phyloP scores from a whole-genome alignment of 2,113 vertebrate genomes.

The Rhea pennata region DNA sequence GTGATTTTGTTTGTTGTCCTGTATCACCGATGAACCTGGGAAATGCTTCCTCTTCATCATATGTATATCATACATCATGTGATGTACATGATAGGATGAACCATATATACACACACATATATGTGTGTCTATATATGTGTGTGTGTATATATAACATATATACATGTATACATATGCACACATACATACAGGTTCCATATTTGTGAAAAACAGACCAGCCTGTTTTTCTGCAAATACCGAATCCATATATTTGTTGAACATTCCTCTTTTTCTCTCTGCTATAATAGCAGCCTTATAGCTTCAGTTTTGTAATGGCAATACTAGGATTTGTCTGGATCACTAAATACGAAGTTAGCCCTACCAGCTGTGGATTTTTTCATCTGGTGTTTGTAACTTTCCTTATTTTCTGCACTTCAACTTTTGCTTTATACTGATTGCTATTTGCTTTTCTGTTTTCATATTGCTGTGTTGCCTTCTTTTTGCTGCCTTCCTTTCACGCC shows the following conservation, averaged over 20 bases:
- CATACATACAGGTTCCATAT: neutral
- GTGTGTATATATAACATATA: neutral
- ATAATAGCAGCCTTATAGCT: neutral
- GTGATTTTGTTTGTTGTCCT: neutral
- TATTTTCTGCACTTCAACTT: neutral
- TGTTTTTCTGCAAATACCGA: neutral
- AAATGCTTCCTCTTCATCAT: neutral
- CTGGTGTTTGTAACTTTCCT: neutral
- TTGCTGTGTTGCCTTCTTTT: neutral
- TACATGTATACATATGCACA: neutral
- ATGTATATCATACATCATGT: neutral
- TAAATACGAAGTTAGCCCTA: neutral
- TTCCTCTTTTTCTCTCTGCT: neutral
- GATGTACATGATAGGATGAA: no score
- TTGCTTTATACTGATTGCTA: neutral
- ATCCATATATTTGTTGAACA: neutral
- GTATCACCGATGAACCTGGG: neutral
- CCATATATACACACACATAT: neutral
- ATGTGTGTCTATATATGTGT: neutral
- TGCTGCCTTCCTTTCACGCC: neutral
- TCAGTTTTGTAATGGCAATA: neutral
- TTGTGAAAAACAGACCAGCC: neutral
- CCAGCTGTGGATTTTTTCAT: neutral
- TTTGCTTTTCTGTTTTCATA: neutral
- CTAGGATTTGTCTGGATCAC: neutral